Evolutionary conservation across 2,113 vertebrate genomes (phyloP).

Genomic region (Crypturellus undulatus): DNA sequence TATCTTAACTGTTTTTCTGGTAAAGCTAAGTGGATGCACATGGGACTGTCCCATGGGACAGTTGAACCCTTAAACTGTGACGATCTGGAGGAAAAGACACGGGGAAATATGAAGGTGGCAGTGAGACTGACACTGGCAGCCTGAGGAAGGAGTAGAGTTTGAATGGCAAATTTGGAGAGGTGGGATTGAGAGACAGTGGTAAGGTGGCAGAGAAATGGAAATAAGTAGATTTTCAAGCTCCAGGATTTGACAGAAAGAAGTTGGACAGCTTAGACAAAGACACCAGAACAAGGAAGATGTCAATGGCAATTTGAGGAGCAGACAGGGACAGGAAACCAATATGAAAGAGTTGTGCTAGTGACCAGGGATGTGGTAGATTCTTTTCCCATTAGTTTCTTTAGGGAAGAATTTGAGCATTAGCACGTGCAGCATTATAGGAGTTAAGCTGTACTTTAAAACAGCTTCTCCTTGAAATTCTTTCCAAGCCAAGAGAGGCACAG

Average conservation of each 20-base stretch:
- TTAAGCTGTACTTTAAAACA: not conserved
- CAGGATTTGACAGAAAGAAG: not conserved
- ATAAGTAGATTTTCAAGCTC: not conserved
- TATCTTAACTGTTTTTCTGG: not conserved
- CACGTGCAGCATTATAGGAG: not conserved
- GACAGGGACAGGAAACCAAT: rapidly evolving
- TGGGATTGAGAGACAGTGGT: not conserved
- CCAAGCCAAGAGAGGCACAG: not conserved
- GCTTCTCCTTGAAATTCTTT: not conserved
- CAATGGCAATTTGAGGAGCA: not conserved
- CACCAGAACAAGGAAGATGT: not conserved
- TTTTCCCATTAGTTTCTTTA: not conserved
- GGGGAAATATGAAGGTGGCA: rapidly evolving
- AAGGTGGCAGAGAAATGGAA: not conserved
- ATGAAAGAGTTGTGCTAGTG: not conserved
- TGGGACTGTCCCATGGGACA: not conserved
- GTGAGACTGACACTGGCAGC: not conserved
- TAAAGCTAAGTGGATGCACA: not conserved
- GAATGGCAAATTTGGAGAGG: not conserved
- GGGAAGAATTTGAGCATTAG: not conserved
- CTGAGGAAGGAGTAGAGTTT: not conserved
- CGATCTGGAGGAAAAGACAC: not conserved
- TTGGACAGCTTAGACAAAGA: not conserved
- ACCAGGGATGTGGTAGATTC: not conserved
- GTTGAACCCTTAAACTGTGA: not conserved